Conservation (phyloP, 1,140 invertebrate species). For the Amphibalanus amphitrite region DNA sequence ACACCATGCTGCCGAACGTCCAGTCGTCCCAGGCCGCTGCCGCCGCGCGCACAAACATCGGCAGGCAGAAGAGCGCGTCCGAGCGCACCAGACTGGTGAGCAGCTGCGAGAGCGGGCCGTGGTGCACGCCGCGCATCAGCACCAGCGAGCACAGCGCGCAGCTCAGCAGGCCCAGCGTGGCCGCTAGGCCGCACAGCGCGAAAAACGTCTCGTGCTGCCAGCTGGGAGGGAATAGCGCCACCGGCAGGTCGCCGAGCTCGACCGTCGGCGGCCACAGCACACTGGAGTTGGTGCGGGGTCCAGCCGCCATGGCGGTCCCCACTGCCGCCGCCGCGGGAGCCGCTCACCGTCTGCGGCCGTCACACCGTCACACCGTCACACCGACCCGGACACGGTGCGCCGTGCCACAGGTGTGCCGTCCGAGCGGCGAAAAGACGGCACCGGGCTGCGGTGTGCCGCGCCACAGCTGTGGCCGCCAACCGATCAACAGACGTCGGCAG, state of each 20-base stretch:
- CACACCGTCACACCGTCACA: too few species aligned
- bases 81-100: conserved; percentile 1
- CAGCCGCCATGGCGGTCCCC: neutral
- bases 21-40: neutral
- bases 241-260: neutral
- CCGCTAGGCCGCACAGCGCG: neutral
- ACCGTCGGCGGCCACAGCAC: neutral
- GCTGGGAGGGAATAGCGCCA: neutral
- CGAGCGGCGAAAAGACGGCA: too few species aligned
- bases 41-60: neutral
- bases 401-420: too few species aligned
- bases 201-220: conserved; percentile 3
- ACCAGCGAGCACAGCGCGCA: neutral
- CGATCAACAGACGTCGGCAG: too few species aligned
- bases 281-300: neutral
- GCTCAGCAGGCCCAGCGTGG: neutral
- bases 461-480: too few species aligned
- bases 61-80: neutral
- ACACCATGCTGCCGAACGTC: neutral
- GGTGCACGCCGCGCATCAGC: neutral
- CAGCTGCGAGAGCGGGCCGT: conserved; percentile 1
- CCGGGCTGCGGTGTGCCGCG: too few species aligned
- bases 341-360: too few species aligned
- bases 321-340: too few species aligned
- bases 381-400: too few species aligned